These are phyloP conservation scores for Macrotis lagotis DNA, from an alignment of 2,113 vertebrate genomes.

Conservation along the genomic window DNA sequence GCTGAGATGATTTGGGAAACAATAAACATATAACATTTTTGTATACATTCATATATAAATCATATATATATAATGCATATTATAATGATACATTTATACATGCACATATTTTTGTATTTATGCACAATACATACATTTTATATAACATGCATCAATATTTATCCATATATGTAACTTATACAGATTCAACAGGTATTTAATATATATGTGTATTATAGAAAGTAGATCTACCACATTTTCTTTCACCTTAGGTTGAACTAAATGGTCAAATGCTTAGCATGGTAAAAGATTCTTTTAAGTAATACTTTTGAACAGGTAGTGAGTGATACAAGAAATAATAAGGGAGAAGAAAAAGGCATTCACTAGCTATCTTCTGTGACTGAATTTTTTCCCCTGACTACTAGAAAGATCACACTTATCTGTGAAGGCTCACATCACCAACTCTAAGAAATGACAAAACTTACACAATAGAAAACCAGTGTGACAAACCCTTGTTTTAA, in stretches of 20 bases:
- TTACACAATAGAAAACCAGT: not conserved
- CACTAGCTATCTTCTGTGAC: not conserved
- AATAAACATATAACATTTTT: not conserved
- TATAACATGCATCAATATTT: not conserved
- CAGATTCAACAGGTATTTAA: not conserved
- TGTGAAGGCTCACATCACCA: not conserved
- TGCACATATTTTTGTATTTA: not conserved
- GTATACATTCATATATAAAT: not conserved
- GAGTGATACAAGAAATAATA: not conserved
- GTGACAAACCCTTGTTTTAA: not conserved
- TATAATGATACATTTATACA: not conserved
- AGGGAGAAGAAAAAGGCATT: not conserved
- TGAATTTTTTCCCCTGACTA: not conserved
- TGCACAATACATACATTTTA: not conserved
- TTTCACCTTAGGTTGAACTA: not conserved
- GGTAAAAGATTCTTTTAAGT: not conserved
- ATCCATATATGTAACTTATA: too few species aligned
- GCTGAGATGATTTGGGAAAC: not conserved
- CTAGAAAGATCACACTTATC: not conserved
- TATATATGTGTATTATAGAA: not conserved
- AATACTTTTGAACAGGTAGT: not conserved
- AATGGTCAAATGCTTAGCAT: not conserved
- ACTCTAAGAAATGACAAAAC: not conserved
- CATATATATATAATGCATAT: not conserved
- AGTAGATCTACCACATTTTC: not conserved